A percentile compares a stretch with the other conserved stretches of the same genome.
Evolutionary conservation across 2,888 invertebrate genomes (phyloP).

Genomic region (Archaeoteleia sp.): DNA sequence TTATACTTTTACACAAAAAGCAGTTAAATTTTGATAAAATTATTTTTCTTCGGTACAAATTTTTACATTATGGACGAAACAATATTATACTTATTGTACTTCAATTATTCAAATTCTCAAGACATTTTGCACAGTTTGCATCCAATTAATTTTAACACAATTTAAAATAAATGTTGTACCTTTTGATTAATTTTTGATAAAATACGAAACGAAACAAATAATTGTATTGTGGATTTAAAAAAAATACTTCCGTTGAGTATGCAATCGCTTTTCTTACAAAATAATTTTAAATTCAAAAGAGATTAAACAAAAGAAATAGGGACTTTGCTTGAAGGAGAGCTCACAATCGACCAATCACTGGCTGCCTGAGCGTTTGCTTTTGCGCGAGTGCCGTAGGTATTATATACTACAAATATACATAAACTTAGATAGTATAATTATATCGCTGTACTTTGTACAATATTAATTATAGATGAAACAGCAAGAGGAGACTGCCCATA

Average conservation of each 20-base stretch:
- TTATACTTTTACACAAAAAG: no score
- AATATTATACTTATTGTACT: background rate
- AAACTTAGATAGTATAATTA: conserved; percentile 27
- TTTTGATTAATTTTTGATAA: no score
- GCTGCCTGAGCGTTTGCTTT: conserved; percentile 71
- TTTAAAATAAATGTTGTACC: no score
- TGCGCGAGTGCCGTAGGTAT: conserved; percentile 34
- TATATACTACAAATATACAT: conserved; percentile 29
- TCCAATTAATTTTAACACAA: background rate
- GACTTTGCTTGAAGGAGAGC: conserved; percentile 57
- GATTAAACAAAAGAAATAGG: background rate
- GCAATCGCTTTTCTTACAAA: no score
- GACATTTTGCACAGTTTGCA: conserved; percentile 12
- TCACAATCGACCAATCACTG: conserved; percentile 73
- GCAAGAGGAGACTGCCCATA: conserved; percentile 20
- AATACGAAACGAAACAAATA: no score
- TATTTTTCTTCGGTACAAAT: no score
- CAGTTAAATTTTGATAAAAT: no score
- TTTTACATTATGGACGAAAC: no score
- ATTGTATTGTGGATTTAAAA: no score
- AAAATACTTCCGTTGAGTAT: no score
- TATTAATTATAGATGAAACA: conserved; percentile 26
- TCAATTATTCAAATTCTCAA: conserved; percentile 7
- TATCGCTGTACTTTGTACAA: conserved; percentile 44
- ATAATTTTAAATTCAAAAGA: background rate